These are phyloP conservation scores for Lasioglossum leucozonium DNA, from an alignment of 2,888 invertebrate species.

Conservation along the genomic window DNA sequence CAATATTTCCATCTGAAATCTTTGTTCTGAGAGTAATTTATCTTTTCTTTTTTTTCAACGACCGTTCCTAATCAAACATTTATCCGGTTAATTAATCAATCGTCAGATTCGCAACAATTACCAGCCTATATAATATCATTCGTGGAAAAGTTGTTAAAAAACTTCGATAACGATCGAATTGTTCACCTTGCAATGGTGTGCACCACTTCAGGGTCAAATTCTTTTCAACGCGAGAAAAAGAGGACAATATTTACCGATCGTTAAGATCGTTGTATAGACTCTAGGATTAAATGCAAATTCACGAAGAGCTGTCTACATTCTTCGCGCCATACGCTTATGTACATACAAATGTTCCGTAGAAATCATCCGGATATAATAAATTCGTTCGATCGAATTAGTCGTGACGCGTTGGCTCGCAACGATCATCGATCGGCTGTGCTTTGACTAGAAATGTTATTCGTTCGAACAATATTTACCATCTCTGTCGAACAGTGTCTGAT, in stretches of 20 bases:
- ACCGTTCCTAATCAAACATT: not conserved
- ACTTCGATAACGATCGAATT: not conserved
- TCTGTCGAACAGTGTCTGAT: not conserved
- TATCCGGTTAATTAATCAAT: not conserved
- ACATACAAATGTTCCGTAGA: conserved; percentile 31
- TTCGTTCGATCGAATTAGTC: conserved; percentile 6
- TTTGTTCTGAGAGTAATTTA: not conserved
- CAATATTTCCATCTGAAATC: not conserved
- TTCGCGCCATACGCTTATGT: conserved; percentile 1
- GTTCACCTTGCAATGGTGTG: too few relatives aligned
- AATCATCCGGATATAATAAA: conserved; percentile 5
- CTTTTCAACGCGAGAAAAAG: too few relatives aligned
- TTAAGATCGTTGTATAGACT: not conserved
- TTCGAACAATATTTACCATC: not conserved
- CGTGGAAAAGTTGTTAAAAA: too few relatives aligned
- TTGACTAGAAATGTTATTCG: conserved; percentile 33
- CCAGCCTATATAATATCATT: not conserved
- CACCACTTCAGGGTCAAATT: too few relatives aligned
- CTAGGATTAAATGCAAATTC: conserved; percentile 5
- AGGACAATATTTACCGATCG: not conserved
- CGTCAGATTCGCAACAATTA: not conserved
- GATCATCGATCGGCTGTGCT: conserved; percentile 12
- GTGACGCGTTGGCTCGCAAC: not conserved
- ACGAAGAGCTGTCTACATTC: conserved; percentile 26
- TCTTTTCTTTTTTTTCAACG: not conserved